phyloP scores from a whole-genome alignment of 2,797 vertebrate genomes.

The Petrocephalus schoutedeni region DNA sequence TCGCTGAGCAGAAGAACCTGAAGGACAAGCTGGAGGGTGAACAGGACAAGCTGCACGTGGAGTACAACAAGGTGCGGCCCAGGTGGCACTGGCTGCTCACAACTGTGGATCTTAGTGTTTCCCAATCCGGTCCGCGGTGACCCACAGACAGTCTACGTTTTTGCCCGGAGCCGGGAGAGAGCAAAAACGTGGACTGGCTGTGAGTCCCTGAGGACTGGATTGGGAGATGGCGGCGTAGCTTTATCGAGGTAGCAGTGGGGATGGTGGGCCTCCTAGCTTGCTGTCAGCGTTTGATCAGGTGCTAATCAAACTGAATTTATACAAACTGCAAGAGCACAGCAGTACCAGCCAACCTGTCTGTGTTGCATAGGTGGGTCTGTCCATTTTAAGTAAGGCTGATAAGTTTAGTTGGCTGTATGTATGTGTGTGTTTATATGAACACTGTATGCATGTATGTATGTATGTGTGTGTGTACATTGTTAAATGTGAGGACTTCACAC shows the following conservation, averaged over 20 bases:
- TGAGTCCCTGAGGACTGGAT: too few relatives aligned
- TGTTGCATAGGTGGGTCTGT: neutral
- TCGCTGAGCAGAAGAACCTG: constrained; percentile 93
- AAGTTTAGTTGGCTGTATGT: neutral
- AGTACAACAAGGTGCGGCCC: constrained; percentile 86
- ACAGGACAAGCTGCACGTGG: constrained; percentile 93
- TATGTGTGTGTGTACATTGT: neutral
- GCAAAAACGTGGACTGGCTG: too few relatives aligned
- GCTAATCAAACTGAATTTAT: neutral
- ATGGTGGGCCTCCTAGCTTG: neutral
- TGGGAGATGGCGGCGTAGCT: neutral
- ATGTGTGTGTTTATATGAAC: neutral
- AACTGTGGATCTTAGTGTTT: neutral
- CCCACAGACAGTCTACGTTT: too few relatives aligned
- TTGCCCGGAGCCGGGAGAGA: too few relatives aligned
- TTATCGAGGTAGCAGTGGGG: neutral
- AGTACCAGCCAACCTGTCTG: neutral
- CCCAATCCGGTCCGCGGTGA: too few relatives aligned
- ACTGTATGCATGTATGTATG: neutral
- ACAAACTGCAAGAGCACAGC: neutral
- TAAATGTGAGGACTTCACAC: neutral
- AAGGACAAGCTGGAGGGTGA: constrained; percentile 97
- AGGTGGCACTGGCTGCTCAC: neutral
- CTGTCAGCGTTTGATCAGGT: neutral
- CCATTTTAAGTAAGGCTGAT: neutral